A percentile compares a stretch with the other conserved stretches of the same genome.
Evolutionary conservation across 2,888 invertebrate genomes (phyloP).

Genomic region (Eilema sororculum): DNA sequence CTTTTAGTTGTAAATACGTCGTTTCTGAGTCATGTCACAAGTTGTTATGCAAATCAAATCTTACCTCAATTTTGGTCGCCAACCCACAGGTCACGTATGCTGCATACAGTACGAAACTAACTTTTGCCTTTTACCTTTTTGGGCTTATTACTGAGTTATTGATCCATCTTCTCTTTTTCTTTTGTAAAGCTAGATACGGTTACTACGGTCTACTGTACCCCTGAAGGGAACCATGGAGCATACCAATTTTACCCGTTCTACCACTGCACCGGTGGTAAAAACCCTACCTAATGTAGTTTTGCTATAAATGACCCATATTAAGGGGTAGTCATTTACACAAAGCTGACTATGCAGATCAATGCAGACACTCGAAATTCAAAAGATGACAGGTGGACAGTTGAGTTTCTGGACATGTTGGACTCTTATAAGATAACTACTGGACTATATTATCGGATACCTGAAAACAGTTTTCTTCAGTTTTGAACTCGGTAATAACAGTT

Average conservation of each 20-base stretch:
- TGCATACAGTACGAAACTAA: not conserved
- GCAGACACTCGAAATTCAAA: too few species aligned
- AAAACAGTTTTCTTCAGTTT: not conserved
- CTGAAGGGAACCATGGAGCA: too few species aligned
- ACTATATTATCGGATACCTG: too few species aligned
- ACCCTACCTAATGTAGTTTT: too few species aligned
- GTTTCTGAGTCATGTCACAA: slow-evolving; percentile 29
- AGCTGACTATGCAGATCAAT: too few species aligned
- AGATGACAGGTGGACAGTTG: not conserved
- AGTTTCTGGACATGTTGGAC: too few species aligned
- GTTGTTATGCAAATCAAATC: slow-evolving; percentile 26
- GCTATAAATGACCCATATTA: too few species aligned
- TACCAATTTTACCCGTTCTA: too few species aligned
- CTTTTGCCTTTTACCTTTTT: too few species aligned
- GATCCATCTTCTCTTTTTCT: not conserved
- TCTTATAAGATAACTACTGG: too few species aligned
- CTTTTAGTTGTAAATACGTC: slow-evolving; percentile 44
- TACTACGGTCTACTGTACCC: too few species aligned
- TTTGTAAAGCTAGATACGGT: not conserved
- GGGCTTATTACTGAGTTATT: not conserved
- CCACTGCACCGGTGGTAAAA: too few species aligned
- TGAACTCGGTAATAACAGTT: not conserved
- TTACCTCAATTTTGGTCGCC: not conserved
- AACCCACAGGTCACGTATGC: not conserved
- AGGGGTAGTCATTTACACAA: not conserved